Base-by-base conservation (phyloP, 2,797 vertebrate genomes). In the Craterocephalus amniculus region DNA sequence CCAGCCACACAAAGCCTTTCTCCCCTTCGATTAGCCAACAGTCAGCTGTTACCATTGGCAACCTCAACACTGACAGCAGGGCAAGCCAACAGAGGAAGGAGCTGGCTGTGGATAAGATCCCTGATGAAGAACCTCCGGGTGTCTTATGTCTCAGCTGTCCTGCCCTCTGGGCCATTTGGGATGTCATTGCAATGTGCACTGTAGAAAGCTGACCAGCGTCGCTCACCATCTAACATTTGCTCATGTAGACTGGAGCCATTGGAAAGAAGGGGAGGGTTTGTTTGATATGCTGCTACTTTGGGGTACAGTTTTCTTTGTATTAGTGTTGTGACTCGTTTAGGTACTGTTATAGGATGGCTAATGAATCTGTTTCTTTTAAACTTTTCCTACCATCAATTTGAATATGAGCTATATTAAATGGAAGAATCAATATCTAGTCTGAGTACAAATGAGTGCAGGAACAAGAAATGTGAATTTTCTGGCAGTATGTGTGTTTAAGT, bases 21-120 rank as follows among this genome's bases (percentile, higher is more conserved):
- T 99, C 98, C 0, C 98, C 98, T 87, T 99, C 98, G 0, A 99
- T 99, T 31, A 99, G 94, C 98, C 98, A 99, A 90, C 97, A 99
- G 93, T 99, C 98, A 0, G 95, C 96, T 8, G 83, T 92, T 26
- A 91, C 96, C 86, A 89, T 88, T 0, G 94, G 90, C 3, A 93
- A 51, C 13, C 93, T 94, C 86, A 95, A 92, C 63, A 97, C 81
- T 49, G 93, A 95, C 68, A 96, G 87, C 1, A 96, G 93, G 0
- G 86, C 88, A 81, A 97, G 88, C 73, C 95, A 97, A 79, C 93
- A 83, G 89, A 95, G 93, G 86, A 96, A 94, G 68, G 90, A 94
- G 90, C 94, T 86, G 79, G 94, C 94, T 69, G 86, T 66, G 69
- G 85, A 83, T 80, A 85, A 82, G 24, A 85, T 80, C 71, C 62